These are phyloP conservation scores for Eupithecia subfuscata DNA, from an alignment of 2,888 invertebrate species.

Conservation along the genomic window DNA sequence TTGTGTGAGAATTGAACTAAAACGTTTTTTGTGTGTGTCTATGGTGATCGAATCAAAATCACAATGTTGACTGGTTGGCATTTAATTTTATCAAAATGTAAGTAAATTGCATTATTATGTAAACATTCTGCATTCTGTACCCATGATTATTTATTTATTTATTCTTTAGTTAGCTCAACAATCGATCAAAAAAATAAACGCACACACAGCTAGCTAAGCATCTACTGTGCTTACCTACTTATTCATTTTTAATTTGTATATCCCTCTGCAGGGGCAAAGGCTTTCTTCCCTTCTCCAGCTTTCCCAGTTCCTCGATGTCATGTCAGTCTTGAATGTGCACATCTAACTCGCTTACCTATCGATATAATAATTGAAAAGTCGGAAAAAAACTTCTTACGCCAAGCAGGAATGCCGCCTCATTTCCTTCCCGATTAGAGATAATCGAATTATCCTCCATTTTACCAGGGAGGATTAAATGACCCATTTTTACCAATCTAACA, in stretches of 20 bases:
- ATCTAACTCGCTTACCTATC: neutral
- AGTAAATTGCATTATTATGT: slow-evolving; percentile 50
- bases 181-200: neutral
- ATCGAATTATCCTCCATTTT: neutral
- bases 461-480: neutral
- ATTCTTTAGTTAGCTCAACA: neutral
- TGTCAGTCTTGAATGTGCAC: too few relatives aligned
- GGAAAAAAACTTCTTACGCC: neutral
- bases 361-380: neutral
- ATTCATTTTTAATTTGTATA: too few relatives aligned
- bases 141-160: neutral
- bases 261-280: too few relatives aligned
- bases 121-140: neutral
- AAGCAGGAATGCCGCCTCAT: neutral
- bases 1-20: slow-evolving; percentile 36
- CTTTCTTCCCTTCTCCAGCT: too few relatives aligned
- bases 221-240: neutral
- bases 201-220: neutral
- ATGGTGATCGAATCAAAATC: slow-evolving; percentile 39
- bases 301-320: too few relatives aligned
- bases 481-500: neutral
- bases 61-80: slow-evolving; percentile 79
- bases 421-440: neutral
- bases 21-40: slow-evolving; percentile 44
- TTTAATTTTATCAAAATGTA: slow-evolving; percentile 74